These are phyloP conservation scores for Eurytoma adleriae DNA, from an alignment of 2,888 invertebrate genomes.

Conservation along the genomic window DNA sequence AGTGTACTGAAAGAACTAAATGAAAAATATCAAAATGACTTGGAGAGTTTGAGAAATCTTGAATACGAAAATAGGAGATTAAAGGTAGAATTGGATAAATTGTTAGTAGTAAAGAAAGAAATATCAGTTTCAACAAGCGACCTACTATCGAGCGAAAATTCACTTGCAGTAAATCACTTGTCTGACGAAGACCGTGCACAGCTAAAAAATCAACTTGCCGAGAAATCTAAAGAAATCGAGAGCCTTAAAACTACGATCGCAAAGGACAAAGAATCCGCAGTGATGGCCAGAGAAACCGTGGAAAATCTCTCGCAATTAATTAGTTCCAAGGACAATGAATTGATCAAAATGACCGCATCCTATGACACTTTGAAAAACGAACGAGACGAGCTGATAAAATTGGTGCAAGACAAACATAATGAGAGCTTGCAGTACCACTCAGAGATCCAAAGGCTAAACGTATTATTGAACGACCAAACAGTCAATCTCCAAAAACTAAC, in stretches of 20 bases:
- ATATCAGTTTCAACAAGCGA: constrained; percentile 44
- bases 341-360: constrained; percentile 57
- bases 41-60: constrained; percentile 26
- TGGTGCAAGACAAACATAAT: constrained; percentile 88
- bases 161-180: neutral
- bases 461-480: constrained; percentile 71
- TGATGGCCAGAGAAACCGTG: constrained; percentile 71
- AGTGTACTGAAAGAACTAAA: constrained; percentile 28
- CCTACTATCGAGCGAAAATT: neutral
- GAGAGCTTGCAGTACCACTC: constrained; percentile 90
- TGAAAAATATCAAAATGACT: constrained; percentile 32
- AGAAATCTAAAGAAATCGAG: constrained; percentile 63
- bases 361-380: constrained; percentile 75
- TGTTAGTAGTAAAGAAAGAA: constrained; percentile 47
- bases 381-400: constrained; percentile 83
- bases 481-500: constrained; percentile 75
- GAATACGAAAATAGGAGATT: constrained; percentile 49
- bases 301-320: constrained; percentile 71
- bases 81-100: constrained; percentile 54
- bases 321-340: constrained; percentile 75
- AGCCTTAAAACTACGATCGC: constrained; percentile 66
- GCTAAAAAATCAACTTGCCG: constrained; percentile 64
- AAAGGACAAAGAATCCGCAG: constrained; percentile 66
- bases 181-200: constrained; percentile 28
- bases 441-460: constrained; percentile 88